Evolutionary conservation across 30 jellyfish, hydroid and myxozoan genomes (phyloP).

Genomic region (Rhopilema esculentum): DNA sequence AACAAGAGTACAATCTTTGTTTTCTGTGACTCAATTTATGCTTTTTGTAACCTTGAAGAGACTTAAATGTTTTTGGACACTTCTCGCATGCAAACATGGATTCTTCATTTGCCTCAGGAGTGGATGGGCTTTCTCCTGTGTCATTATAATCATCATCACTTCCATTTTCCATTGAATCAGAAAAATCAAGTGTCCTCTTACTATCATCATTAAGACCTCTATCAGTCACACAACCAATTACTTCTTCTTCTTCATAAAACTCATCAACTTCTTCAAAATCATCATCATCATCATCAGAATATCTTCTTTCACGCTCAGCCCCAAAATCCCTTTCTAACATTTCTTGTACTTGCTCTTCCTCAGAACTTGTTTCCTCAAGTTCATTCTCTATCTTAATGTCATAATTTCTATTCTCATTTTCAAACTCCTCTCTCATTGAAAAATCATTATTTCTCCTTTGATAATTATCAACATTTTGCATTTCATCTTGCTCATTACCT

Average conservation of each 20-base stretch:
- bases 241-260: background rate
- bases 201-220: background rate
- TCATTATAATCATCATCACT: conserved; percentile 5
- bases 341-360: background rate
- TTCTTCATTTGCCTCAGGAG: background rate
- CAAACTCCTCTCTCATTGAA: background rate
- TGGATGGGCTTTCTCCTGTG: background rate
- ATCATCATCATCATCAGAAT: background rate
- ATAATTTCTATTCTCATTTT: background rate
- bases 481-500: background rate
- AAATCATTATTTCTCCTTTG: background rate
- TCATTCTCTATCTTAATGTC: background rate
- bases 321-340: background rate
- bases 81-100: background rate
- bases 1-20: background rate
- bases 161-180: background rate
- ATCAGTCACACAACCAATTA: background rate
- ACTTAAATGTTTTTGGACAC: background rate
- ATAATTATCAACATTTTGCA: background rate
- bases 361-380: background rate
- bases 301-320: background rate
- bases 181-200: background rate
- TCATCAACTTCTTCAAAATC: background rate
- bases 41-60: background rate
- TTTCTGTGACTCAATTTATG: background rate